phyloP scores from a whole-genome alignment of 2,113 vertebrate genomes.

The Morphnarchus princeps region DNA sequence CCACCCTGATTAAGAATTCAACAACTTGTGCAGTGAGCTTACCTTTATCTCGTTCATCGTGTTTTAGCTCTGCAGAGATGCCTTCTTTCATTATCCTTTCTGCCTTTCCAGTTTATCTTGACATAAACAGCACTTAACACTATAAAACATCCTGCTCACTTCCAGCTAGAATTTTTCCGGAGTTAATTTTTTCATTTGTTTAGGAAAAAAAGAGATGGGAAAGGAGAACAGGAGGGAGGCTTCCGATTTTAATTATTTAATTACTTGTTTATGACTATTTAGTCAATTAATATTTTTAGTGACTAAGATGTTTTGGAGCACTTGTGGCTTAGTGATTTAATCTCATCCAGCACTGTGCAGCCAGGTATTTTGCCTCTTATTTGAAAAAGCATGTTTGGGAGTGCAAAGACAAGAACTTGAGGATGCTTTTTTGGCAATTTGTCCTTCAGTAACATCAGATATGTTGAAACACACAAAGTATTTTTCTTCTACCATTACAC shows the following conservation, averaged over 20 bases:
- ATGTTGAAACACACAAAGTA: background rate
- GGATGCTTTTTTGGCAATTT: background rate
- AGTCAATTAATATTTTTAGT: background rate
- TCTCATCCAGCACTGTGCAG: background rate
- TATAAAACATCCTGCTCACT: background rate
- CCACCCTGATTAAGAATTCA: background rate
- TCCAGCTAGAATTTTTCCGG: background rate
- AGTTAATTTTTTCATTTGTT: background rate
- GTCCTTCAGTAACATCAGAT: background rate
- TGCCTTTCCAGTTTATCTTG: background rate
- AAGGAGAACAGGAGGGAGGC: background rate
- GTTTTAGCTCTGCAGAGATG: background rate
- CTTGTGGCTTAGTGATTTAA: background rate
- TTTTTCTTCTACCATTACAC: background rate
- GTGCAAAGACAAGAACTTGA: background rate
- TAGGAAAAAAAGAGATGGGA: background rate
- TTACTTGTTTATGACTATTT: background rate
- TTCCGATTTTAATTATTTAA: background rate
- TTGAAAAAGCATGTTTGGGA: background rate
- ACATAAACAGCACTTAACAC: background rate
- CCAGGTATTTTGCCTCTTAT: background rate
- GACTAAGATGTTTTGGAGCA: background rate
- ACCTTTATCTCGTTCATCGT: background rate
- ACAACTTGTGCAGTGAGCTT: background rate
- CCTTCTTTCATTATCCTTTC: background rate